Conservation (phyloP, 2,113 vertebrate species). For the Poeciliopsis turrubarensis region DNA sequence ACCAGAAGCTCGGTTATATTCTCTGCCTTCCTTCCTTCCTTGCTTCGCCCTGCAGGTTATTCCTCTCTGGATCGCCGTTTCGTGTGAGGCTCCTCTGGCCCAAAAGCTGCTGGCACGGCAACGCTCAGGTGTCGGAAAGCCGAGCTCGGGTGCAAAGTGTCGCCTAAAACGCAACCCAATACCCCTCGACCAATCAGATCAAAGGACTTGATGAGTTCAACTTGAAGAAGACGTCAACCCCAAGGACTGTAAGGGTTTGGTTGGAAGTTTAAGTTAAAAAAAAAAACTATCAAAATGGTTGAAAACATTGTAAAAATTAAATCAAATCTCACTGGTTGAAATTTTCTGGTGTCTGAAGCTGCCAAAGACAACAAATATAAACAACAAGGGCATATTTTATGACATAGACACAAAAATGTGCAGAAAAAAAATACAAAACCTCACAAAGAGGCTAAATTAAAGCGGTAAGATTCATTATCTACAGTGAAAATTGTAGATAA, state of each 20-base stretch:
- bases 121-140: conserved; percentile 66
- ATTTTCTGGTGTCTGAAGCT: too few relatives aligned
- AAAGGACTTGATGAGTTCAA: conserved; percentile 41
- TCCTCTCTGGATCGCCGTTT: background rate
- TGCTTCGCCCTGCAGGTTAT: background rate
- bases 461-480: too few relatives aligned
- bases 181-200: conserved; percentile 62
- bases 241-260: background rate
- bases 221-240: background rate
- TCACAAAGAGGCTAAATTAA: too few relatives aligned
- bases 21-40: conserved; percentile 3
- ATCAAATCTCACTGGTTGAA: too few relatives aligned
- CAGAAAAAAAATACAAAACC: too few relatives aligned
- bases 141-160: conserved; percentile 47
- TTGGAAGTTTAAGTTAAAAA: background rate
- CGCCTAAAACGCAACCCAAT: conserved; percentile 66
- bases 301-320: background rate
- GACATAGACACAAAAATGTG: too few relatives aligned
- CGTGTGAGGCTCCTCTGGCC: conserved; percentile 21
- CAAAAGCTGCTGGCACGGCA: conserved; percentile 54
- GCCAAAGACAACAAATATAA: too few relatives aligned
- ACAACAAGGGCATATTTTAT: too few relatives aligned
- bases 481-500: too few relatives aligned
- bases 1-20: conserved; percentile 23
- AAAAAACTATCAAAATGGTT: background rate